Percentiles rank a stretch among this genome's conserved stretches.
Evolutionary conservation across 2,797 vertebrate genomes (phyloP).

Genomic region (Esox lucius): DNA sequence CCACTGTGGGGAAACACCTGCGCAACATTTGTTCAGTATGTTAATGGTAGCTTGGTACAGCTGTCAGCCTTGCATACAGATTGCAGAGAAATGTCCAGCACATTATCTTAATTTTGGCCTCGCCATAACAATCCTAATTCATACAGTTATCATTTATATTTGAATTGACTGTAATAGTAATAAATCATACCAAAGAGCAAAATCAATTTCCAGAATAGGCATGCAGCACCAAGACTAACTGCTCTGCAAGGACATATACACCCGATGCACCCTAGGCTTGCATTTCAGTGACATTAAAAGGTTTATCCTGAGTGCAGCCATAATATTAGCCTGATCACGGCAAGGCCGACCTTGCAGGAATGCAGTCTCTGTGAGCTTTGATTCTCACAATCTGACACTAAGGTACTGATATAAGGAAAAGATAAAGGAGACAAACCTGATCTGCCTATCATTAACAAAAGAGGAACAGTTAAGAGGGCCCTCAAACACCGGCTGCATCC

Average conservation of each 20-base stretch:
- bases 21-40: conserved; percentile 14
- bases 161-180: not conserved
- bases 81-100: not conserved
- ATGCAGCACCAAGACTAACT: not conserved
- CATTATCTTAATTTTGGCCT: conserved; percentile 4
- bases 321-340: conserved; percentile 3
- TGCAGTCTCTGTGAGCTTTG: conserved; percentile 9
- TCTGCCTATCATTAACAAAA: not conserved
- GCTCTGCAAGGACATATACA: not conserved
- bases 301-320: not conserved
- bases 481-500: not conserved
- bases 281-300: not conserved
- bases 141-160: not conserved
- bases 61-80: not conserved
- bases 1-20: not conserved
- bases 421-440: conserved; percentile 20
- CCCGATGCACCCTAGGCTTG: not conserved
- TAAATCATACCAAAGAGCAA: not conserved
- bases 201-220: not conserved
- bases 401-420: conserved; percentile 7
- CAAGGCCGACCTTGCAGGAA: conserved; percentile 10
- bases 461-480: conserved; percentile 6
- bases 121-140: too few relatives aligned
- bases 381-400: conserved; percentile 41
- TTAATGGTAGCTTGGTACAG: not conserved